Base-by-base conservation (phyloP, 2,888 invertebrate genomes). In the Hesperia comma region DNA sequence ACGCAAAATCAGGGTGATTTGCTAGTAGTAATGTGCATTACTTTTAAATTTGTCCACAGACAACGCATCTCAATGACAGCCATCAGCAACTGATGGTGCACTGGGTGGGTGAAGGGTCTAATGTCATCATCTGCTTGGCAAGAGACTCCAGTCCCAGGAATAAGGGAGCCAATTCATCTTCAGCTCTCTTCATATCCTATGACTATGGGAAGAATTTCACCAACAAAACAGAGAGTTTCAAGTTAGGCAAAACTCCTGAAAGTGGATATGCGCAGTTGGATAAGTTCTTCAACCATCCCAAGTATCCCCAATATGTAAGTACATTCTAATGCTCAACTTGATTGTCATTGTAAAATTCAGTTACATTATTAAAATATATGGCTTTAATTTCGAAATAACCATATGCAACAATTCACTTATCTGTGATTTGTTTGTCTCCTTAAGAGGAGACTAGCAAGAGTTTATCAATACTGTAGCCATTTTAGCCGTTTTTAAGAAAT, bases 51-150 rank as follows among this genome's bases (percentile, higher is more conserved):
- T 64, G 61, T 71, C 54, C 69, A 91, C 93, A 98, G 98, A 94
- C 95, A 62, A 95, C 94, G 71, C 92, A 94, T 68, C 92, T 98
- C 21, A 96, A 97, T 87, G 98, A 98, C 87, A 95, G 95, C 71
- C 98, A 98, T 82, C 96, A 97, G 78, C 97, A 97, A 82, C 87
- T 98, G 77, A 96, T 98, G 94, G 97, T 98, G 10, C 97, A 98
- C 85, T 98, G 98, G 98, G 96, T 97, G 12, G 98, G 98, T 32
- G 96, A 97, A 84, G 95, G 96, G 19, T 97, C 97, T 69, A 95
- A 97, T 86, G 96, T 97, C 33, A 96, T 98, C 76, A 95, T 98
- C 72, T 98, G 98, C 78, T 89, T 98, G 71, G 97, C 97, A 2
- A 93, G 96, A 75, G 96, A 97, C 83, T 95, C 95, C 14, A 91